Conservation (phyloP, 2,888 invertebrate genomes). For the Eupithecia subumbrata region DNA sequence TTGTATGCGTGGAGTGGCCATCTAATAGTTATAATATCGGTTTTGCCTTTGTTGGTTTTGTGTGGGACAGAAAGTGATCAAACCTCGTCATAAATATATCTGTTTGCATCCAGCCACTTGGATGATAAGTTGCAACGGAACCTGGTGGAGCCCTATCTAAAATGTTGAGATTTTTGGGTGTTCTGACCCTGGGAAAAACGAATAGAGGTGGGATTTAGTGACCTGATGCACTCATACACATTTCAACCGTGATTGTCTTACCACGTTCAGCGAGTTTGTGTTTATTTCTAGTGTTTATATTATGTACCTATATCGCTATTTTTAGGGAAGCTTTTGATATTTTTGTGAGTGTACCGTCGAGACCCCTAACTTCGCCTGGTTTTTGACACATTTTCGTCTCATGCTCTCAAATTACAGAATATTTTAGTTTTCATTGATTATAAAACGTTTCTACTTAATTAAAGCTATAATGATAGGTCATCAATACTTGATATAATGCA, state of each 20-base stretch:
- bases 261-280: constrained; percentile 33
- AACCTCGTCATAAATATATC: constrained; percentile 16
- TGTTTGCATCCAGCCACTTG: constrained; percentile 37
- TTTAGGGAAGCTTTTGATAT: too few relatives aligned
- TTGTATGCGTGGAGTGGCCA: constrained; percentile 20
- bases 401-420: too few relatives aligned
- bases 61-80: constrained; percentile 16
- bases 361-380: too few relatives aligned
- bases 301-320: too few relatives aligned
- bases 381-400: too few relatives aligned
- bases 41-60: constrained; percentile 18
- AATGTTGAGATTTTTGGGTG: constrained; percentile 11
- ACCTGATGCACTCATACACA: constrained; percentile 20
- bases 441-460: too few relatives aligned
- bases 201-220: constrained; percentile 19
- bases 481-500: too few relatives aligned
- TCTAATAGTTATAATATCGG: constrained; percentile 22
- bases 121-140: constrained; percentile 21
- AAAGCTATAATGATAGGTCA: too few relatives aligned
- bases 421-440: too few relatives aligned
- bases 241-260: constrained; percentile 15
- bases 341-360: too few relatives aligned
- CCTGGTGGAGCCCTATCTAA: constrained; percentile 17
- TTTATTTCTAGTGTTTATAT: too few relatives aligned
- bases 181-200: constrained; percentile 16